A percentile compares a stretch with the other conserved stretches of the same genome.
Evolutionary conservation across 1,140 invertebrate genomes (phyloP).

Genomic region (Dolichoris vasculosae): DNA sequence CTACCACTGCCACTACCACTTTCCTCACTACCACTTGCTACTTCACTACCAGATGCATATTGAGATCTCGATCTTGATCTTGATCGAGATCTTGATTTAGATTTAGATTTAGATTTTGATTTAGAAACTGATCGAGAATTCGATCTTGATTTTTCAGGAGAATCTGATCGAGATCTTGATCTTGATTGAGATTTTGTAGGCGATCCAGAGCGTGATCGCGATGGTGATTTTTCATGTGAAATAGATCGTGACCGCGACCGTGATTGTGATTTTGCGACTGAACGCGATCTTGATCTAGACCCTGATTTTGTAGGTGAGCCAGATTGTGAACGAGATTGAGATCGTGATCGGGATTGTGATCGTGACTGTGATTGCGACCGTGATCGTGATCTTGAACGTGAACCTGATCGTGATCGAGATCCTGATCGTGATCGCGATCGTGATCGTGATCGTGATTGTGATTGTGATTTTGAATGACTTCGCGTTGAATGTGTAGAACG

Average conservation of each 20-base stretch:
- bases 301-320: constrained; percentile 56
- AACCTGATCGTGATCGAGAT: constrained; percentile 57
- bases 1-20: constrained; percentile 66
- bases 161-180: constrained; percentile 62
- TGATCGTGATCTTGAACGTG: constrained; percentile 54
- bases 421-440: constrained; percentile 56
- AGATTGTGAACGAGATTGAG: constrained; percentile 58
- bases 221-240: constrained; percentile 57
- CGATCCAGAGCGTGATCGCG: constrained; percentile 59
- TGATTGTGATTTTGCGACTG: constrained; percentile 62
- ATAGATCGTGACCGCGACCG: constrained; percentile 59
- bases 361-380: constrained; percentile 64
- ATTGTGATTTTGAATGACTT: constrained; percentile 62
- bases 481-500: constrained; percentile 58
- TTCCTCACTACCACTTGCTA: constrained; percentile 54
- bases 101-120: constrained; percentile 63
- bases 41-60: constrained; percentile 62
- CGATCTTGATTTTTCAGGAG: constrained; percentile 61
- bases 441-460: constrained; percentile 56
- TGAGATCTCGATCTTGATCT: constrained; percentile 63
- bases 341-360: constrained; percentile 60
- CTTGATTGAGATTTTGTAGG: constrained; percentile 62
- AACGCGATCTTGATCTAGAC: constrained; percentile 62
- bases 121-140: constrained; percentile 60
- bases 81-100: constrained; percentile 57